Conservation (phyloP, 2,797 vertebrate species). For the Scyliorhinus canicula region DNA sequence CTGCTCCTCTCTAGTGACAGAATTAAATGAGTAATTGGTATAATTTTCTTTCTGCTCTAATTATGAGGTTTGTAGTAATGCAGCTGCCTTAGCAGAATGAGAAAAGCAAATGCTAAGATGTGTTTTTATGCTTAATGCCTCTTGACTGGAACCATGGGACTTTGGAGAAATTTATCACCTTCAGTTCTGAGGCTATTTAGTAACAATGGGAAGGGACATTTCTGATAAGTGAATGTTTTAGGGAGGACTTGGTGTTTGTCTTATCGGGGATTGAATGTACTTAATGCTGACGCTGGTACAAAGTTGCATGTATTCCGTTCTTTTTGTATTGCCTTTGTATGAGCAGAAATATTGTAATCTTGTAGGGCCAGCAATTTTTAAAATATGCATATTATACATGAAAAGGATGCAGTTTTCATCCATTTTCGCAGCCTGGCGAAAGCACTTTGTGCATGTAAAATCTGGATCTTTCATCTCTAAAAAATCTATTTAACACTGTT, state of each 20-base stretch:
- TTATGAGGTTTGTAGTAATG: slow-evolving; percentile 31
- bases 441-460: not conserved
- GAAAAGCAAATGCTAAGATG: not conserved
- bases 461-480: not conserved
- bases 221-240: not conserved
- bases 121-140: not conserved
- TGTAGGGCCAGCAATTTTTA: not conserved
- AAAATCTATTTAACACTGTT: not conserved
- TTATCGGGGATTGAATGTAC: not conserved
- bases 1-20: not conserved
- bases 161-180: not conserved
- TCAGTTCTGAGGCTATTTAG: not conserved
- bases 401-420: not conserved
- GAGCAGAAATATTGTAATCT: not conserved
- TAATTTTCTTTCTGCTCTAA: not conserved
- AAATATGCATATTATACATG: not conserved
- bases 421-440: not conserved
- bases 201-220: slow-evolving; percentile 1
- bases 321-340: not conserved
- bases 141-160: not conserved
- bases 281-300: not conserved
- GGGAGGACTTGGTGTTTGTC: not conserved
- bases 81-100: not conserved
- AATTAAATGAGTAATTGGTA: not conserved
- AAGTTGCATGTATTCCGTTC: not conserved